These are phyloP conservation scores for Cephus pulcher DNA, from an alignment of 2,888 invertebrate genomes.

Conservation along the genomic window DNA sequence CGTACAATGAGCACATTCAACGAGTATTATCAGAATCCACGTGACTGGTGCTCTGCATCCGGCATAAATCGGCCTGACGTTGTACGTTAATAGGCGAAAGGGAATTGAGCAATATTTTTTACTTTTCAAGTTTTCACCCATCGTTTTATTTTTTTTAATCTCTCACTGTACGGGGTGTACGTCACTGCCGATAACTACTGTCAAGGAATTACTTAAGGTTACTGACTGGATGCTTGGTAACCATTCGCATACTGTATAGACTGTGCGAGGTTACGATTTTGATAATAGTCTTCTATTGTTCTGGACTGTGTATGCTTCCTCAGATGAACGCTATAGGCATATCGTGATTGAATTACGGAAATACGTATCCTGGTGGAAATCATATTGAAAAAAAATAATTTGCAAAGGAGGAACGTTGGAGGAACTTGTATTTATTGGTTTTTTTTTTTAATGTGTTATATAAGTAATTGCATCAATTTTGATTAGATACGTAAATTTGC, in stretches of 20 bases:
- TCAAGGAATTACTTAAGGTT: not conserved
- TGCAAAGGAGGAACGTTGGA: not conserved
- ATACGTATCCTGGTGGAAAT: not conserved
- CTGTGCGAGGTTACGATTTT: not conserved
- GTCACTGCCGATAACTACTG: not conserved
- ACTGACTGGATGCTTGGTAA: not conserved
- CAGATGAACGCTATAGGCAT: not conserved
- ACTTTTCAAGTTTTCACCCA: not conserved
- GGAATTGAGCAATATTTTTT: constrained; percentile 3
- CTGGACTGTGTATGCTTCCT: not conserved
- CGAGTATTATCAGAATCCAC: constrained; percentile 14
- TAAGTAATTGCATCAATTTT: not conserved
- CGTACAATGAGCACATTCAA: constrained; percentile 44
- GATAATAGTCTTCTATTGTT: not conserved
- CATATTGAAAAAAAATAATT: not conserved
- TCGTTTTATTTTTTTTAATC: not conserved
- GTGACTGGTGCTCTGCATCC: not conserved
- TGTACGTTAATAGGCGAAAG: not conserved
- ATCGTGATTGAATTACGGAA: not conserved
- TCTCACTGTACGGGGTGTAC: not conserved
- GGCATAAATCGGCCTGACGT: not conserved
- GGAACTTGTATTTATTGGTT: not conserved
- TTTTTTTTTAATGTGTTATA: not conserved
- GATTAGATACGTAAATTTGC: too few relatives aligned
- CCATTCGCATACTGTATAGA: not conserved